Evolutionary conservation across 2,888 invertebrate genomes (phyloP), one percentile per base, ranked within the genome.

Genomic region (Leptopterna dolabrata): DNA sequence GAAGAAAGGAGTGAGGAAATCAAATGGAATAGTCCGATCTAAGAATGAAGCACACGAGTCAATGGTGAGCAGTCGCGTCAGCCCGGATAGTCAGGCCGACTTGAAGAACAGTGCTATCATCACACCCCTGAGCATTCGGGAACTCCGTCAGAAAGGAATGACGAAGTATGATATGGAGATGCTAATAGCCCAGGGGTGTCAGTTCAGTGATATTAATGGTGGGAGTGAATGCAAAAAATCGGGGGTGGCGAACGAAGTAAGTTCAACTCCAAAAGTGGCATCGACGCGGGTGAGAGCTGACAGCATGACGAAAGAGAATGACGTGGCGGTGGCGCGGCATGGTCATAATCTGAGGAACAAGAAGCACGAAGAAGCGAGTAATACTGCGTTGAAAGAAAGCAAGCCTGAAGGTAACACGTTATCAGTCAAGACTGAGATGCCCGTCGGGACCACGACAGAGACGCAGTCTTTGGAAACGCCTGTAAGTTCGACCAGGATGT

Each of bases 131-230:
- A 96, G 96, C 91, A 95, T 97, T 93, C 96, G 96, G 91, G 97
- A 97, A 92, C 92, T 97, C 92, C 94, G 96, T 88, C 96, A 96
- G 90, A 96, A 96, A 92, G 97, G 97, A 45, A 94, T 97, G 91
- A 97, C 97, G 16, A 96, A 96, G 91, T 97, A 97, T 92, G 97
- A 97, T 92, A 97, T 97, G 11, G 97, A 97, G 91, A 93, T 97
- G 91, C 93, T 97, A 89, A 96, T 97, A 92, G 97, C 96, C 55
- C 96, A 96, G 91, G 95, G 96, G 45, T 95, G 95, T 91, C 94
- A 93, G 89, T 94, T 95, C 91, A 94, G 95, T 82, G 95, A 95
- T 91, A 93, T 82, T 16, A 88, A 87, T 19, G 85, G 80, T 13
- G 63, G 24, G 14, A 30, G 16, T 24, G 41, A 73, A 16, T 24